A percentile compares a stretch with the other conserved stretches of the same genome.
These are phyloP conservation scores for Typhlomys cinereus DNA, from an alignment of 2,113 vertebrate genomes.

Conservation along the genomic window DNA sequence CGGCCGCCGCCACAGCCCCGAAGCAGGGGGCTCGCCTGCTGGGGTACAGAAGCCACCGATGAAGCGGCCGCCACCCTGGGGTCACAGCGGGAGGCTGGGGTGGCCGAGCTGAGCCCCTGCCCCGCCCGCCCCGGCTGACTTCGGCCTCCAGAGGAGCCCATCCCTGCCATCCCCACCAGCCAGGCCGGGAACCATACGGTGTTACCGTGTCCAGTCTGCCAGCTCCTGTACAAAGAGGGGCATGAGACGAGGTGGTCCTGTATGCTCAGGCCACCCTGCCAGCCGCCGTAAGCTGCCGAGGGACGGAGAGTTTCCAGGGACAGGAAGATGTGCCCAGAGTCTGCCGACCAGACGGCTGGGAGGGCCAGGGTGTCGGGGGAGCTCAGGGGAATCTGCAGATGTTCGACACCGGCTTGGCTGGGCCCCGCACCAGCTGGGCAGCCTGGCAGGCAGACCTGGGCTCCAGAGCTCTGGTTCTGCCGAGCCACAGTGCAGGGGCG, in stretches of 20 bases:
- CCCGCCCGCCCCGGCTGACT: accelerated
- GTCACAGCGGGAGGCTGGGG: not conserved
- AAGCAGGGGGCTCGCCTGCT: conserved; percentile 25
- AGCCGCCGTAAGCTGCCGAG: not conserved
- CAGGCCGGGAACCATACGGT: not conserved
- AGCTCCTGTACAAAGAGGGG: not conserved
- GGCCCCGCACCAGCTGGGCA: conserved; percentile 40
- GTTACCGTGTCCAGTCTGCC: accelerated
- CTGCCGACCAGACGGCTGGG: not conserved
- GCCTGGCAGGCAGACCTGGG: conserved; percentile 28
- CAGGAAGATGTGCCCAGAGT: not conserved
- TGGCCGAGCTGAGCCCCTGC: accelerated
- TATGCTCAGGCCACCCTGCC: not conserved
- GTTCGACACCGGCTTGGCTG: conserved; percentile 47
- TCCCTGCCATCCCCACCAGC: accelerated
- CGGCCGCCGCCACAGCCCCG: conserved; percentile 56
- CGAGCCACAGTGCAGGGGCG: not conserved
- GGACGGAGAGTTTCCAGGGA: not conserved
- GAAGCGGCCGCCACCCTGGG: not conserved
- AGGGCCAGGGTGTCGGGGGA: not conserved
- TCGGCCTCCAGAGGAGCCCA: not conserved
- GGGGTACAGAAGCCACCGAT: conserved; percentile 29
- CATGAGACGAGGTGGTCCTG: accelerated
- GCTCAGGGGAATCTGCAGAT: not conserved
- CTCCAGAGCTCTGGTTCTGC: not conserved